Evolutionary conservation across 2,113 vertebrate genomes (phyloP), one percentile per base, ranked within the genome.

Genomic region (Oncorhynchus kisutch): DNA sequence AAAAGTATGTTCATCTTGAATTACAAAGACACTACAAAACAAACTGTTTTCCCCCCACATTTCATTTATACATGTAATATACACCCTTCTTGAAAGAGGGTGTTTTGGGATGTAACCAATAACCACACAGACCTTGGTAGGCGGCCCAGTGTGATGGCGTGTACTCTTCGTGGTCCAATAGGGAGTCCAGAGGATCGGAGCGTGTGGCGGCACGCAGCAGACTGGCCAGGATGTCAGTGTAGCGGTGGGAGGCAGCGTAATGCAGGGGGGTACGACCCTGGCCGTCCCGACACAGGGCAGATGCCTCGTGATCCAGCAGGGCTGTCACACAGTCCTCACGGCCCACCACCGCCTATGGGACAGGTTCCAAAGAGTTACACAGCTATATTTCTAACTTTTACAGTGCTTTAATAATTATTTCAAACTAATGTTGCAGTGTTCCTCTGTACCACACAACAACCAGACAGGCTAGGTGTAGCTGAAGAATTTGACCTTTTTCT

Each of bases 61-160:
- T 14, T 45, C 9, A 45, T 39, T 39, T 16, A 51, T 13, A 14
- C 49, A 51, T 16, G 2, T 16, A 13, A 51, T 54, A 54, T 18
- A 51, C n/a, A 59, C 31, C 49, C 24, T 54, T 54, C 16, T 54
- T 54, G 51, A 54, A 54, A 45, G 39, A 45, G 39, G 39, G 39
- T 45, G 39, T 45, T 45, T 11, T 45, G 9, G 9, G 9, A 45
- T 11, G 39, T 45, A 45, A 45, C 39, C 39, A 45, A 45, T 45
- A 45, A 11, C 39, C 39, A 45, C 54, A 24, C 91, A 84, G 76
- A 99, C 97, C 97, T 80, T 96, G 96, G 94, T 98, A 99, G 57
- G 96, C 96, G 88, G 97, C 97, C 96, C 97, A 98, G 95, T 98
- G 97, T 91, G 96, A 93, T 29, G 97, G 97, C 39, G 96, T 97